Evolutionary conservation across 2,113 vertebrate genomes (phyloP), one percentile per base, ranked within the genome.

Genomic region (Etheostoma cragini): DNA sequence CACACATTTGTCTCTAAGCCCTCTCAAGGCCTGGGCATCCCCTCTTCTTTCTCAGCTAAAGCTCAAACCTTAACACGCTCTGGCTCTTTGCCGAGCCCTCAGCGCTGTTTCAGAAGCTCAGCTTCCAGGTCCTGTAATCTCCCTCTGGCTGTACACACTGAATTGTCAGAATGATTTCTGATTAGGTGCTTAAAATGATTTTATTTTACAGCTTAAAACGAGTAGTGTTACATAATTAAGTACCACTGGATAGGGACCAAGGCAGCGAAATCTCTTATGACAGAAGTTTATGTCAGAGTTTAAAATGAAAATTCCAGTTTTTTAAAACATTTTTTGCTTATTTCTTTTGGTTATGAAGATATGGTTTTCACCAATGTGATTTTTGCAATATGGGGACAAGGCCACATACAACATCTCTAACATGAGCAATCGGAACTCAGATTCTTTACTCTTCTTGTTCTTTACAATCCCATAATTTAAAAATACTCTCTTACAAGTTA

Each of bases 111-210:
- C 49, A 21, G 42, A 77, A 83, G 68, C 81, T 52, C 33, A 35
- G 60, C 35, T 80, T 66, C 68, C 66, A 62, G 52, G 49, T 63
- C 74, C 62, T 57, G 16, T 83, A 77, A 81, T 80, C 73, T 54
- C 45, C 67, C 71, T 81, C 49, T 58, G 76, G 83, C 58, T 77
- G 50, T 65, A 62, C 68, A 81, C 35, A 26, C 52, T 72, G 58
- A 46, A 62, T 65, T 68, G 80, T 71, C 76, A 73, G 63, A 82
- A 58, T 76, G 83, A 81, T 88, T 86, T 88, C 65, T 83, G 71
- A 89, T 78, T 49, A 74, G 19, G 50, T 42, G 17, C 45, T 74
- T 70, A 67, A 78, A 83, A 84, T 61, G 15, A 86, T 80, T 80
- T 42, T 63, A 53, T 82, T 84, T 77, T 72, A 72, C 69, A 72